These are phyloP conservation scores for Crematogaster levior DNA, from an alignment of 2,888 invertebrate genomes.

Conservation along the genomic window DNA sequence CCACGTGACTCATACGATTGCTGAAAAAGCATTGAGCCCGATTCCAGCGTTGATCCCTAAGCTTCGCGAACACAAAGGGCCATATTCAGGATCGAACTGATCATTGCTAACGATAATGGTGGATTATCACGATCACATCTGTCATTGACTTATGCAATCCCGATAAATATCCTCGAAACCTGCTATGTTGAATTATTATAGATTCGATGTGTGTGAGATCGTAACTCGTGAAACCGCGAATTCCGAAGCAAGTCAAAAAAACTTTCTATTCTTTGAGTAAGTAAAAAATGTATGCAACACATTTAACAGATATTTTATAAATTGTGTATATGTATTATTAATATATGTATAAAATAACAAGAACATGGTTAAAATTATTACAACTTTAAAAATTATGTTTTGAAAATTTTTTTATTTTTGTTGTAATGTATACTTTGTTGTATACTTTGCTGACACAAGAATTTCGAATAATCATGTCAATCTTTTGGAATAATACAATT, in stretches of 20 bases:
- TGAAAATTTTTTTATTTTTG: no score
- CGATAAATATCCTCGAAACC: slow-evolving; percentile 37
- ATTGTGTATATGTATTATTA: neutral
- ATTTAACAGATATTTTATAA: neutral
- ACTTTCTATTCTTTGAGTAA: neutral
- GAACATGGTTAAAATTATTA: neutral
- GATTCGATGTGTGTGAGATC: slow-evolving; percentile 9
- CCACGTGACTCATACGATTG: slow-evolving; percentile 71
- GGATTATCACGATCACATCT: slow-evolving; percentile 83
- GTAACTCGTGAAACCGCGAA: neutral
- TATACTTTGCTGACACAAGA: neutral
- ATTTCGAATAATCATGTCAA: neutral
- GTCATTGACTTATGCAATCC: slow-evolving; percentile 77
- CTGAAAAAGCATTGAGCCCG: slow-evolving; percentile 64
- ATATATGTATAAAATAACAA: neutral
- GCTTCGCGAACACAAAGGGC: slow-evolving; percentile 81
- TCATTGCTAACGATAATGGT: slow-evolving; percentile 84
- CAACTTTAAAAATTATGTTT: neutral
- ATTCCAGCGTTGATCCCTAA: slow-evolving; percentile 75
- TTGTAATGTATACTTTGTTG: neutral
- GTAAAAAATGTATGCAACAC: neutral
- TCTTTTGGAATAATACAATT: neutral
- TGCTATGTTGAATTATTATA: slow-evolving; percentile 47
- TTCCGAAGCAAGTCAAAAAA: neutral
- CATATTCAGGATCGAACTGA: slow-evolving; percentile 77